Base-by-base conservation (phyloP, 2,888 invertebrate species). In the Agrilus mali region DNA sequence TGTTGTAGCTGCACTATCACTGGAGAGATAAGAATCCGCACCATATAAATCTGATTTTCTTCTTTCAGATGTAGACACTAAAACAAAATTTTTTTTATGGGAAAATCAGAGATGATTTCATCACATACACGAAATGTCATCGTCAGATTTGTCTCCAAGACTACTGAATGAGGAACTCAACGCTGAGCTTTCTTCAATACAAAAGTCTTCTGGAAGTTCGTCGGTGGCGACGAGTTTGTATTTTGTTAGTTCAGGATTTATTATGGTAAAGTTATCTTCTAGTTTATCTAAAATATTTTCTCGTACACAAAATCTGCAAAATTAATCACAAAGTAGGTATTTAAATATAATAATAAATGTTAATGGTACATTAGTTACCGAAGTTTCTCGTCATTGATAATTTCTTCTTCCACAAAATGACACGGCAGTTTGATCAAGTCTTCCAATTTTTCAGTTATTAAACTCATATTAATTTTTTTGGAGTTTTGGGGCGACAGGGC, bases 401-500 rank as follows among this genome's bases (percentile, higher is more conserved):
- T 4, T 3, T 14, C 12, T 10, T 44, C 32, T 16, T 42, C 46
- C 33, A 48, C 27, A 22, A 48, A 16, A 40, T 46, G 46, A n/a
- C 46, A 48, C 1, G 48, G 48, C 17, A 50, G 20, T 7, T 42
- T 34, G 14, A 46, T 38, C 15, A 46, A 38, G 14, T 45, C 46
- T 13, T 41, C 36, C 32, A 55, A 39, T 10, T 45, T 44, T 36
- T 47, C 50, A 31, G 42, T 47, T 15, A 55, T 20, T 16, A 46
- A 12, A 15, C 43, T 42, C 7, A 53, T 46, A 42, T 55, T 49
- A 17, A 48, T 16, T 17, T 43, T 45, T 39, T 47, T 46, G 3
- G 36, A 8, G 16, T 35, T 14, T 37, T 22, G 35, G 2, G 39
- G 32, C 16, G 47, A 42, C n/a, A 46, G 31, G 10, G 45, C 33